Evolutionary conservation across 2,113 vertebrate species (phyloP).

Genomic region (Thalassarche chlororhynchos): DNA sequence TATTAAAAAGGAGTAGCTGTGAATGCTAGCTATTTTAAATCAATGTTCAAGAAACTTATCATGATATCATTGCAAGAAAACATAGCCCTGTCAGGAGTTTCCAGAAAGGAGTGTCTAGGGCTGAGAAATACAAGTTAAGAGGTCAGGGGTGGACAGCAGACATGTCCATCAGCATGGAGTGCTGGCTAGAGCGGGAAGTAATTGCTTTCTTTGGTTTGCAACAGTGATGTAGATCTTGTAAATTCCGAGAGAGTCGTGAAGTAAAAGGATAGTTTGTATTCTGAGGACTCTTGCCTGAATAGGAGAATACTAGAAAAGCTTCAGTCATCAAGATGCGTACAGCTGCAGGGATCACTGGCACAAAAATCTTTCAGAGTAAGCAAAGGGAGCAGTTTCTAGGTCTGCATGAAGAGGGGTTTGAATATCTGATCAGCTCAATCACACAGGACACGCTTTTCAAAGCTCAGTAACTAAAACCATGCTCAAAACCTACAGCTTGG

Average conservation of each 20-base stretch:
- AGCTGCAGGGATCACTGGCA: slow-evolving; percentile 54
- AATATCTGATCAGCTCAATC: slow-evolving; percentile 51
- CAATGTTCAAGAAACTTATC: not conserved
- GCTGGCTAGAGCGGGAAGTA: not conserved
- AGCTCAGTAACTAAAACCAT: not conserved
- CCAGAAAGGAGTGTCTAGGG: not conserved
- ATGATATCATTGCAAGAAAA: not conserved
- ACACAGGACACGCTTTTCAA: not conserved
- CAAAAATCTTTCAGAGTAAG: slow-evolving; percentile 48
- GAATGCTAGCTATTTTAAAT: not conserved
- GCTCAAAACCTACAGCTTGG: not conserved
- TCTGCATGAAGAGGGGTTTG: slow-evolving; percentile 14
- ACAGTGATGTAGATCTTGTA: not conserved
- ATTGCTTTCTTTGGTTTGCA: not conserved
- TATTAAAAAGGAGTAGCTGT: not conserved
- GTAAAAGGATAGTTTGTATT: slow-evolving; percentile 36
- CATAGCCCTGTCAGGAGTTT: not conserved
- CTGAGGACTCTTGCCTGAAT: not conserved
- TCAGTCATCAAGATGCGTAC: slow-evolving; percentile 21
- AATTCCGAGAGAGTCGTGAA: not conserved
- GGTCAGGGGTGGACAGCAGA: not conserved
- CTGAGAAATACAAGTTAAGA: not conserved
- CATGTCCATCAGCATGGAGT: not conserved
- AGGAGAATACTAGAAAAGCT: slow-evolving; percentile 35
- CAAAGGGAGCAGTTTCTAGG: slow-evolving; percentile 37